A percentile compares a stretch with the other conserved stretches of the same genome.
These are phyloP conservation scores for Zingel zingel DNA, from an alignment of 2,113 vertebrate species.

Conservation along the genomic window DNA sequence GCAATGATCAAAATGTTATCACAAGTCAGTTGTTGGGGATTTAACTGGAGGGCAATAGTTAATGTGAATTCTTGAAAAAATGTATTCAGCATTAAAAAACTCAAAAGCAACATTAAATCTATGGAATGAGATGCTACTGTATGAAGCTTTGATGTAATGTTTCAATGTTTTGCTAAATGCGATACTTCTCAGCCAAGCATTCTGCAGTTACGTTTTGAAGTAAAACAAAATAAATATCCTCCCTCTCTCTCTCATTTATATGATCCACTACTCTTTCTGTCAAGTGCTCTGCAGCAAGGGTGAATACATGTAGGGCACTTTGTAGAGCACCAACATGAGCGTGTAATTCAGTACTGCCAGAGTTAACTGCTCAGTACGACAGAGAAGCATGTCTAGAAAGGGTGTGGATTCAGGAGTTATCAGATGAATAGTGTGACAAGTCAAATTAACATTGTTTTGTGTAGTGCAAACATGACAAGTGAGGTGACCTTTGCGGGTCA, in stretches of 20 bases:
- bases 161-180: background rate
- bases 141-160: background rate
- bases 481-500: constrained; percentile 37
- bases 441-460: constrained; percentile 13
- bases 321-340: background rate
- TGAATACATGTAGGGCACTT: background rate
- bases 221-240: background rate
- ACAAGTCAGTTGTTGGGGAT: background rate
- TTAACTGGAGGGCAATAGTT: background rate
- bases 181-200: background rate
- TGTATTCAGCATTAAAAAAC: background rate
- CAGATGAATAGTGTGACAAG: constrained; percentile 16
- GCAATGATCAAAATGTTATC: background rate
- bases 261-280: background rate
- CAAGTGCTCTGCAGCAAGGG: constrained; percentile 28
- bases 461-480: constrained; percentile 22
- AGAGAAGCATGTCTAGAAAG: constrained; percentile 8
- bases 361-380: constrained; percentile 11
- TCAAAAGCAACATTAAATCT: background rate
- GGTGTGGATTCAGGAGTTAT: constrained; percentile 9
- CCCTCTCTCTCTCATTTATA: background rate
- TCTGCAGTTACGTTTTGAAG: background rate
- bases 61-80: no score
- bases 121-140: background rate
- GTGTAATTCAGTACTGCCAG: background rate